Percentiles rank a stretch among this genome's conserved stretches.
Conservation (phyloP, 2,113 vertebrate genomes). For the Butorides virescens region DNA sequence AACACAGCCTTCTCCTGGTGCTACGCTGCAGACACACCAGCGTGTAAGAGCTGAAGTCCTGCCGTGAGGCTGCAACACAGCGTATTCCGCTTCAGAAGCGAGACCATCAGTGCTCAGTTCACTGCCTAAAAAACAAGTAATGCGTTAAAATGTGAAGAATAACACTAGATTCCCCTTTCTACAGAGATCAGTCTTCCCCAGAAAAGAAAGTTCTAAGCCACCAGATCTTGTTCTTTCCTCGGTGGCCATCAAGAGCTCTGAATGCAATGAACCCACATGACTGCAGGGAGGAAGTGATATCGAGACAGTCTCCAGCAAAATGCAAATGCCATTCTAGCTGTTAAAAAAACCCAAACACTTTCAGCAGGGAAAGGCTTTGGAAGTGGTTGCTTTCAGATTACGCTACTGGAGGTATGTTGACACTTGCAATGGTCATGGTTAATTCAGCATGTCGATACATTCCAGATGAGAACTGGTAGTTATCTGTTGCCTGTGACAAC, state of each 20-base stretch:
- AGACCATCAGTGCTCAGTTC: neutral
- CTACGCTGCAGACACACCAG: neutral
- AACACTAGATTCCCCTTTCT: neutral
- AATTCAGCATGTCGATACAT: neutral
- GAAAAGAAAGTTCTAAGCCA: neutral
- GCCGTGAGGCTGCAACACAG: fast-evolving
- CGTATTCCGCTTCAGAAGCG: neutral
- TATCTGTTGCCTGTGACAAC: neutral
- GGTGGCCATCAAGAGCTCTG: neutral
- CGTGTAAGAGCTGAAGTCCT: neutral
- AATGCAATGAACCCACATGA: neutral
- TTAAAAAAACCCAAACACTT: neutral
- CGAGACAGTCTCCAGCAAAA: neutral
- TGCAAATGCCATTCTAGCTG: neutral
- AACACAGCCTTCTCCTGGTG: neutral
- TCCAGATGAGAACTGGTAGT: neutral
- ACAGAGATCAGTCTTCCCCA: neutral
- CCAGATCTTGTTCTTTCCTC: neutral
- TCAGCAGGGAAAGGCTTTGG: neutral
- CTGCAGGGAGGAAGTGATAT: neutral
- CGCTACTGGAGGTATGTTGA: neutral
- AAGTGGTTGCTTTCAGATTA: neutral
- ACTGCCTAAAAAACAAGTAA: neutral
- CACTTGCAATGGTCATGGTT: fast-evolving
- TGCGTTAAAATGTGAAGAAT: neutral